Base-by-base conservation (phyloP, 2,888 invertebrate genomes). In the Platycheirus rosarum region DNA sequence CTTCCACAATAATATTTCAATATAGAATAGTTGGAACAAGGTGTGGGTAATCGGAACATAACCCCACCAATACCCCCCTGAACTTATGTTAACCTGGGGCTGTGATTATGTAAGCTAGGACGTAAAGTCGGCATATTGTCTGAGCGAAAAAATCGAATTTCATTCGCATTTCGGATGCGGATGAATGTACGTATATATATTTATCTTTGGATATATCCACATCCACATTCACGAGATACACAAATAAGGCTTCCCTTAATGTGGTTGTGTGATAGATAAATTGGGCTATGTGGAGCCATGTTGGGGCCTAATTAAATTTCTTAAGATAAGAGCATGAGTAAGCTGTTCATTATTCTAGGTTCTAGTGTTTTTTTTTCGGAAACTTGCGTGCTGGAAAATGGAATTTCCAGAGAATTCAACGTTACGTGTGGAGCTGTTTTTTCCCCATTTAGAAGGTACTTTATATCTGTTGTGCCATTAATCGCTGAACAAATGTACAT, bases 261-360 rank as follows among this genome's bases (percentile, higher is more conserved):
- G n/a, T n/a, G 46, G 40, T 57, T 40, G 57, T 57, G 51, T 60
- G 74, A 66, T 75, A 55, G n/a, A n/a, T n/a, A n/a, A 77, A 70
- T 63, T 57, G 55, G 70, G 55, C 63, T 57, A 65, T 55, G 8
- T 6, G 37, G 70, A 65, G 76, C 70, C 48, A 65, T 76, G 76
- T 76, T 48, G 71, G 63, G 55, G 65, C 49, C 70, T 77, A 70
- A 77, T 77, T 63, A 65, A 70, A 70, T 77, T 63, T 57, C 70
- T n/a, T n/a, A 8, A 71, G 77, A 75, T 69, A 69, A 75, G 62
- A 46, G 69, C 68, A 68, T 75, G 62, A 53, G 42, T 35, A 29
- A 35, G 68, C 44, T 48, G 32, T 16, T 32, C n/a, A 16, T 1
- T 55, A 40, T 40, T 40, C 8, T 57, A 16, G 14, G 16, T 42